These are phyloP conservation scores for Cephus spinipes DNA, from an alignment of 2,888 invertebrate species.

Conservation along the genomic window DNA sequence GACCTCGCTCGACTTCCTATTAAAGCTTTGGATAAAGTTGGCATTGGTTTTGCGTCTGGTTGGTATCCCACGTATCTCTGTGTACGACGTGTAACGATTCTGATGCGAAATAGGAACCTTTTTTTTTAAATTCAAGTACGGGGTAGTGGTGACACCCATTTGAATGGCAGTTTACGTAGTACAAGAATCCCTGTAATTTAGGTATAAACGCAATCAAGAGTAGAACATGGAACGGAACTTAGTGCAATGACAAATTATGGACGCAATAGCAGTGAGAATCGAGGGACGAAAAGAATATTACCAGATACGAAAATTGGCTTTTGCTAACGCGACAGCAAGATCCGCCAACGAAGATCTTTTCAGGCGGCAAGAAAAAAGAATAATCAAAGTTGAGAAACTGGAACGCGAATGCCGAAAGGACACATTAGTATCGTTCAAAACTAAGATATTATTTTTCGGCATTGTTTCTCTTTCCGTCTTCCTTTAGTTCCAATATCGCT, in stretches of 20 bases:
- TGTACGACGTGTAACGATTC: not conserved
- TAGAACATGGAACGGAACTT: not conserved
- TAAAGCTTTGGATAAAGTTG: not conserved
- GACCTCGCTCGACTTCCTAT: not conserved
- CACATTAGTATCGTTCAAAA: not conserved
- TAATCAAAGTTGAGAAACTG: not conserved
- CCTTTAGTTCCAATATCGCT: not conserved
- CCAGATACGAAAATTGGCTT: no score
- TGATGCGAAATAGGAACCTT: not conserved
- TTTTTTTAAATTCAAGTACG: not conserved
- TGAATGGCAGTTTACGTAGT: not conserved
- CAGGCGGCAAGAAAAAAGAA: no score
- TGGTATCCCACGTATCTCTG: not conserved
- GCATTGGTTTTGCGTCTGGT: not conserved
- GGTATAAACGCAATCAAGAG: not conserved
- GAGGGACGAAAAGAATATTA: no score
- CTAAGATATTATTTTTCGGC: not conserved
- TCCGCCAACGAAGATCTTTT: no score
- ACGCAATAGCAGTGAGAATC: no score
- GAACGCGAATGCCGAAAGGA: not conserved
- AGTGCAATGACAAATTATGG: not conserved
- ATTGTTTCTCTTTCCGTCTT: not conserved
- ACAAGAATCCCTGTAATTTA: not conserved
- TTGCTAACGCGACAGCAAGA: no score
- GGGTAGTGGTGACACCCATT: not conserved